Percentiles rank a stretch among this genome's conserved stretches.
Conservation (phyloP, 2,113 vertebrate species). For the Hydrolagus affinis region DNA sequence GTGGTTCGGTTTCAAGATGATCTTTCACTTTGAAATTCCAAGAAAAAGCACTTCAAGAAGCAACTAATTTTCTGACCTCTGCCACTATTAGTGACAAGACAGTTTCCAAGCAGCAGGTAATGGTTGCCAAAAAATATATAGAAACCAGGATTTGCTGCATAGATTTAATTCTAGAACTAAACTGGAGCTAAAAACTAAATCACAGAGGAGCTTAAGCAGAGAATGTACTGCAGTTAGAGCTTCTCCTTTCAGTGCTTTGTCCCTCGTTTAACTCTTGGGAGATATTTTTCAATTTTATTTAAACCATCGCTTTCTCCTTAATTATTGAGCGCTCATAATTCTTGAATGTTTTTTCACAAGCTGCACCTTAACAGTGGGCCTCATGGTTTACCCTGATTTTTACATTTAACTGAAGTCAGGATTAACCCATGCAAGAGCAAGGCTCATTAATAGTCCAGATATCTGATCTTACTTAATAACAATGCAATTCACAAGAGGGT, state of each 20-base stretch:
- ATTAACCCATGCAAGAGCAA: constrained; percentile 15
- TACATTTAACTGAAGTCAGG: not conserved
- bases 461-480: not conserved
- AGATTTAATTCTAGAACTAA: constrained; percentile 15
- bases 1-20: too few species aligned
- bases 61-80: too few species aligned
- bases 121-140: not conserved
- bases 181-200: not conserved
- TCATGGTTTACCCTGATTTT: not conserved
- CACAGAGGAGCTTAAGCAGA: not conserved
- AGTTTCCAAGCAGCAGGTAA: not conserved
- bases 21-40: too few species aligned
- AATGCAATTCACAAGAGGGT: not conserved
- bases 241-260: constrained; percentile 10
- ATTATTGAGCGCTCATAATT: constrained; percentile 2
- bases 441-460: not conserved
- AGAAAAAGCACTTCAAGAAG: too few species aligned
- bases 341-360: not conserved
- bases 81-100: too few species aligned
- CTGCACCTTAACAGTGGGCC: not conserved
- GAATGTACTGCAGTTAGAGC: not conserved
- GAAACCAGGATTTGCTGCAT: not conserved
- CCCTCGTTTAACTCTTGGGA: constrained; percentile 1
- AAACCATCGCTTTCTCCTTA: constrained; percentile 15
- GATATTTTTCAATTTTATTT: not conserved